Percentiles rank a stretch among this genome's conserved stretches.
These are phyloP conservation scores for Osedax frankpressi DNA, from an alignment of 2,888 invertebrate species.

Conservation along the genomic window DNA sequence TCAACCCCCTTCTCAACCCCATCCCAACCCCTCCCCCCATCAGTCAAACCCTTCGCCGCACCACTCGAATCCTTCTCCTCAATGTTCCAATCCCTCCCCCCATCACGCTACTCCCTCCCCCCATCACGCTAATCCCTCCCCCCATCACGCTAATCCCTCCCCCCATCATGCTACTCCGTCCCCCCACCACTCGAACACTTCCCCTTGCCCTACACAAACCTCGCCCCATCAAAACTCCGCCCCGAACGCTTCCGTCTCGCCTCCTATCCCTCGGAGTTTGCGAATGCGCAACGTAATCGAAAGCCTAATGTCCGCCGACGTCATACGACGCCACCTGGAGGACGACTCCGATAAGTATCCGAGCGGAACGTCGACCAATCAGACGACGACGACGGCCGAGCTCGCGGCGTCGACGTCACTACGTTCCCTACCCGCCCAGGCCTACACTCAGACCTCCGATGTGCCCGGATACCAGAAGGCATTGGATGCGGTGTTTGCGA, in stretches of 20 bases:
- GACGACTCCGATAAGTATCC: neutral
- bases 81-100: neutral
- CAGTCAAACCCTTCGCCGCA: too few species aligned
- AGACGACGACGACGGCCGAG: neutral
- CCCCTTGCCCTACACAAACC: neutral
- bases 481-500: neutral
- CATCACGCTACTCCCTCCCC: neutral
- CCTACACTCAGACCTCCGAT: neutral
- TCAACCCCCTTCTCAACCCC: too few species aligned
- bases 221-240: neutral
- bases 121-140: neutral
- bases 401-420: neutral
- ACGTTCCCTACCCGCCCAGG: neutral
- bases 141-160: too few species aligned
- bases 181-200: too few species aligned
- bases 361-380: neutral
- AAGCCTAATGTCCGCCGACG: conserved; percentile 5
- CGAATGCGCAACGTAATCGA: conserved; percentile 10
- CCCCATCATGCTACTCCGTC: neutral
- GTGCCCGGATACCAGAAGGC: neutral
- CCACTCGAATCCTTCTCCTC: neutral
- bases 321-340: conserved; percentile 5
- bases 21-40: too few species aligned
- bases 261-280: neutral
- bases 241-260: neutral